Evolutionary conservation across 1,140 invertebrate genomes (phyloP), one percentile per base, ranked within the genome.

Genomic region (silkworm (Bombyx mori)): DNA sequence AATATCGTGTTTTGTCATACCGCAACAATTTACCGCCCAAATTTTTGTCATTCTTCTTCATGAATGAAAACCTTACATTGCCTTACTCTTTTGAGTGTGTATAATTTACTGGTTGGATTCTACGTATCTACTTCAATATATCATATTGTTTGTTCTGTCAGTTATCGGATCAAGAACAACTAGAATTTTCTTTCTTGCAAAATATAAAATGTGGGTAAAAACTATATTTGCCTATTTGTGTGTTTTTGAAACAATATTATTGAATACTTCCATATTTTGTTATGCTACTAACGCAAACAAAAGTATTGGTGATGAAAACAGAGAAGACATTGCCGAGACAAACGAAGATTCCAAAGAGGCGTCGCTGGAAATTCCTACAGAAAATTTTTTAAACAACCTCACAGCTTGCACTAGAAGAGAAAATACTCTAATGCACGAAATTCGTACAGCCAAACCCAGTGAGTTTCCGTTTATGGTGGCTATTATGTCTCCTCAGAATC

Each of bases 381-480:
- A 83, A 62, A 63, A 55, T 53, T 77, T 82, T 46, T 56, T 53
- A 50, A 63, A 48, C n/a, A 77, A 72, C 65, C 56, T 67, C 42
- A 68, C 69, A 18, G 4, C 26, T 35, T 86, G 82, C 52, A 63
- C 75, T 2, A 71, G 81, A 64, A 71, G 75, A 60, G 69, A 71
- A 53, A 78, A 75, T 53, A 75, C 59, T 42, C 62, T 68, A 57
- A 72, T 86, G 74, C 81, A 84, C 56, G 82, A 83, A 69, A 72
- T 86, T 54, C 62, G 51, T 43, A 8, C 54, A 22, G 83, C 79
- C 2, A 57, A 42, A 45, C 50, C 52, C 51, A 75, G 66, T 26
- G 79, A 85, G 54, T 86, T 82, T 63, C 83, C 83, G 43, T 86
- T 83, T 53, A 74, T 86, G 66, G 82, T 63, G 22, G 73, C 82